These are phyloP conservation scores for Schizopygopsis pylzovi DNA, from an alignment of 2,797 vertebrate genomes.

Conservation along the genomic window DNA sequence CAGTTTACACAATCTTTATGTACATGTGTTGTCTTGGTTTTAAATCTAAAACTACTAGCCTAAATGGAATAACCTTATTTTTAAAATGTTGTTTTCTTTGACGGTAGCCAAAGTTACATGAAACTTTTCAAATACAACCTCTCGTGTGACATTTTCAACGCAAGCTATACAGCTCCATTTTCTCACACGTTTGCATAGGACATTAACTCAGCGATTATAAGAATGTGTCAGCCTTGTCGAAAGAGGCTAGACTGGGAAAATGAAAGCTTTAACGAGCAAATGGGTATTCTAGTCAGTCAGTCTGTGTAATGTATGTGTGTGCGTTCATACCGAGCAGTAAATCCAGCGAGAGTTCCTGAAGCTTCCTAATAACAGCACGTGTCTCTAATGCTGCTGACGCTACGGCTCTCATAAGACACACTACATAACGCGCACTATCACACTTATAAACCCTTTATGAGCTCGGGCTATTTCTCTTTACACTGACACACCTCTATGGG, in stretches of 20 bases:
- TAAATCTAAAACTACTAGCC: neutral
- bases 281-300: neutral
- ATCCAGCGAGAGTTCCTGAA: conserved; percentile 21
- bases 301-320: neutral
- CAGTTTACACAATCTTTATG: neutral
- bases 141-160: neutral
- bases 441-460: conserved; percentile 6
- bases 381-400: conserved; percentile 26
- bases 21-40: neutral
- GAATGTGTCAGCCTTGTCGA: neutral
- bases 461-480: neutral
- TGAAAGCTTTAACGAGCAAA: neutral
- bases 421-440: neutral
- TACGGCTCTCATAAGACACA: conserved; percentile 7
- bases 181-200: too few relatives aligned
- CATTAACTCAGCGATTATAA: neutral
- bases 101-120: too few relatives aligned
- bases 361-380: conserved; percentile 21
- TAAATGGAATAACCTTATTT: neutral
- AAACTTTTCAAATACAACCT: neutral
- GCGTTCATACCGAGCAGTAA: conserved; percentile 6
- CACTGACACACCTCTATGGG: conserved; percentile 6
- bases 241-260: neutral
- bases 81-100: neutral
- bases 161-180: neutral